Conservation (phyloP, 2,113 vertebrate genomes). For the Zosterops borbonicus region DNA sequence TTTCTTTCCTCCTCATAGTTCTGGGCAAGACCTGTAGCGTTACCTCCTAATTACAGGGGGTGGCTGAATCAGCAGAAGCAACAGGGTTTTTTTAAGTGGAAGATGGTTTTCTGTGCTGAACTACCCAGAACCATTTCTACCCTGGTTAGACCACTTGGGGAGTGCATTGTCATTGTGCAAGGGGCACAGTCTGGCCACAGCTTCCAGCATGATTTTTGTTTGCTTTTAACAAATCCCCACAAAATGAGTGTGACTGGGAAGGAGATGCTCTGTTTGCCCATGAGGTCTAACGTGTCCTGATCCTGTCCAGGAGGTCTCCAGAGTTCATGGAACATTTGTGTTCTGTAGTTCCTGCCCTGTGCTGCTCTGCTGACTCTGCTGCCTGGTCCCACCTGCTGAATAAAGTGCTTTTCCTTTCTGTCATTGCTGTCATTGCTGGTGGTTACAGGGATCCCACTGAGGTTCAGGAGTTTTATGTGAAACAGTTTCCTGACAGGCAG, state of each 20-base stretch:
- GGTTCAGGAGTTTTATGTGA: background rate
- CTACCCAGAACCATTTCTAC: background rate
- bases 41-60: background rate
- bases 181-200: background rate
- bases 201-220: background rate
- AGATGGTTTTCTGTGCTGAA: background rate
- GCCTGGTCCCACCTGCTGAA: background rate
- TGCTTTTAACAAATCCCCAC: background rate
- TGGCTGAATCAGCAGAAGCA: background rate
- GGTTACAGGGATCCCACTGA: background rate
- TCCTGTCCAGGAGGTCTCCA: background rate
- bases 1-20: background rate
- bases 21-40: background rate
- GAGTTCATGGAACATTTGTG: background rate
- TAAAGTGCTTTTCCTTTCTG: background rate
- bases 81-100: background rate
- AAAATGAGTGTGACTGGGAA: background rate
- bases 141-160: background rate
- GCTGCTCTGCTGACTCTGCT: background rate
- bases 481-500: background rate
- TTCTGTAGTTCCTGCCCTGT: background rate
- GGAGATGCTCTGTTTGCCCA: background rate
- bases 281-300: background rate
- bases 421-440: background rate
- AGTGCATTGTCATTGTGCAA: background rate